These are phyloP conservation scores for Diarsia brunnea DNA, from an alignment of 2,888 invertebrate species.

Conservation along the genomic window DNA sequence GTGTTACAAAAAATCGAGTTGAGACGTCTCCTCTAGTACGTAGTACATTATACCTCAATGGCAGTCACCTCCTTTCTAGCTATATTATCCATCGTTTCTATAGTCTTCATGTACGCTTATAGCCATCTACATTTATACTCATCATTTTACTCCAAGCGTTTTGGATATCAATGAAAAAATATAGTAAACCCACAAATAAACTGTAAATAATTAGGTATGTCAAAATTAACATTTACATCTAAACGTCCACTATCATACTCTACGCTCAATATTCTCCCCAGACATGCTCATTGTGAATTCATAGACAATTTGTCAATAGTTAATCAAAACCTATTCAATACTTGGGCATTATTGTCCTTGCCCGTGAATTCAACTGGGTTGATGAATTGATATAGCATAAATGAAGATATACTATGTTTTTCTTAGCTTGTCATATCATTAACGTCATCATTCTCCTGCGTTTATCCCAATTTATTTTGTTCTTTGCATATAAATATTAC, in stretches of 20 bases:
- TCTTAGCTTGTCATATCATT: not conserved
- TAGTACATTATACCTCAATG: too few species aligned
- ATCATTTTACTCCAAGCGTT: too few species aligned
- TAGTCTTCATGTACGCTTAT: too few species aligned
- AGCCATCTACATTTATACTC: too few species aligned
- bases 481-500: not conserved
- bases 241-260: not conserved
- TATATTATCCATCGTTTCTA: too few species aligned
- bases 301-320: constrained; percentile 37
- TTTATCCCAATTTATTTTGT: not conserved
- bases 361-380: constrained; percentile 7
- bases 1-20: too few species aligned
- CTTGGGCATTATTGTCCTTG: constrained; percentile 25
- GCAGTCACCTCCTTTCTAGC: too few species aligned
- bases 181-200: not conserved
- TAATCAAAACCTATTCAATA: constrained; percentile 44
- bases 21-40: too few species aligned
- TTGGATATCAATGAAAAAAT: not conserved
- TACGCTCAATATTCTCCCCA: not conserved
- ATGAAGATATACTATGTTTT: not conserved
- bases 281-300: constrained; percentile 10
- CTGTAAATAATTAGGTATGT: too few species aligned
- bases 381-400: not conserved
- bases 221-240: not conserved
- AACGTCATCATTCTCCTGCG: not conserved